Conservation (phyloP, 2,113 vertebrate genomes). For the Tapirus terrestris region DNA sequence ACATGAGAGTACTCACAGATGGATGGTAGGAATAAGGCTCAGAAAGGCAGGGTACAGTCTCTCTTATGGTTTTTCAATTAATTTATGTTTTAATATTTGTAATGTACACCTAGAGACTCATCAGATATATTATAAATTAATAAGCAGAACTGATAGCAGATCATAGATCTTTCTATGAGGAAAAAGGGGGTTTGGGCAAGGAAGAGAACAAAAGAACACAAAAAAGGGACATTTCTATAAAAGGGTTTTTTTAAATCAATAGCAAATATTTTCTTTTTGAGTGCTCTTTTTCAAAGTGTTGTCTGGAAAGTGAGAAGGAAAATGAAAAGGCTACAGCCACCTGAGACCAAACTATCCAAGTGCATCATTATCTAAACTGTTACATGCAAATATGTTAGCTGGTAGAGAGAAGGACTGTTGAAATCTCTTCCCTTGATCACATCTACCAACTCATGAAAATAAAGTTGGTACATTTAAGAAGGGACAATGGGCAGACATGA, state of each 20-base stretch:
- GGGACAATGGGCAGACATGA: neutral
- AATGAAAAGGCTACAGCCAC: neutral
- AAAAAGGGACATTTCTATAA: neutral
- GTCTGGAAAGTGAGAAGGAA: neutral
- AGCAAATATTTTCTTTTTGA: slow-evolving; percentile 33
- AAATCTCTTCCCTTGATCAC: neutral
- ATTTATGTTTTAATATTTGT: slow-evolving; percentile 7
- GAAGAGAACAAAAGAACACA: neutral
- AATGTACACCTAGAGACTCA: neutral
- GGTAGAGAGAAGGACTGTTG: neutral
- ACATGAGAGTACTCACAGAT: neutral
- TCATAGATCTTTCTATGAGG: neutral
- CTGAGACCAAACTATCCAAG: neutral
- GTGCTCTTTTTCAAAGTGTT: neutral
- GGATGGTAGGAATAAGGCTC: neutral
- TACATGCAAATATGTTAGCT: neutral
- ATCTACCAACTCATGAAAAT: neutral
- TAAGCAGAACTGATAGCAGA: neutral
- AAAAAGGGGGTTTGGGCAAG: neutral
- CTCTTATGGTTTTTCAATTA: neutral
- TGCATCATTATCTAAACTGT: neutral
- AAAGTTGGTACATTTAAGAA: neutral
- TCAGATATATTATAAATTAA: neutral
- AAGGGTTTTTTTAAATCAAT: neutral
- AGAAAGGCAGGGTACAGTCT: neutral